These are phyloP conservation scores for Trachelus stipa DNA, from an alignment of 2,888 invertebrate species.

Conservation along the genomic window DNA sequence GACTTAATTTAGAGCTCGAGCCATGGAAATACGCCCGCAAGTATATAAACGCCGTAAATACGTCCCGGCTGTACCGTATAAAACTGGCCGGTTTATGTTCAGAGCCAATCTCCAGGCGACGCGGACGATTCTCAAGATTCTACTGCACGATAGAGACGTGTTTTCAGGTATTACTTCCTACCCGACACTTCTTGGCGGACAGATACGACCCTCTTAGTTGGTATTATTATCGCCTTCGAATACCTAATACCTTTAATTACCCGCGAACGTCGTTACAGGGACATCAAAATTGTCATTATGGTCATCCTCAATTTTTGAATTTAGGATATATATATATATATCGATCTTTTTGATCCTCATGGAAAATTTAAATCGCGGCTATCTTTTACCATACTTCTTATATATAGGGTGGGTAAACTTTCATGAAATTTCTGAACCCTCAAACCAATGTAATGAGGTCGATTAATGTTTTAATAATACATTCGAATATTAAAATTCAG, in stretches of 20 bases:
- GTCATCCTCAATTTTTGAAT: background rate
- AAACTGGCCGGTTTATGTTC: constrained; percentile 63
- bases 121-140: constrained; percentile 43
- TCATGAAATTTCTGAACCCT: background rate
- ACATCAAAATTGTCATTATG: background rate
- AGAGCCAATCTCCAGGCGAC: constrained; percentile 38
- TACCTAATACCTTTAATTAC: constrained; percentile 21
- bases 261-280: background rate
- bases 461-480: background rate
- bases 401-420: background rate
- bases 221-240: constrained; percentile 52
- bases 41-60: constrained; percentile 61
- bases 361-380: background rate
- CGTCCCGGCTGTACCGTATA: constrained; percentile 53
- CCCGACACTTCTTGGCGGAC: constrained; percentile 55
- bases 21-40: constrained; percentile 31
- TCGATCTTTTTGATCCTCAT: background rate
- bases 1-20: constrained; percentile 23
- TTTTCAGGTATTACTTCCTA: constrained; percentile 50
- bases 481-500: background rate
- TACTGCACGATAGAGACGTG: constrained; percentile 63
- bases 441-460: background rate
- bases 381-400: too few relatives aligned
- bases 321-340: background rate
- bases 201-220: constrained; percentile 62